These are phyloP conservation scores for Anabacerthia variegaticeps DNA, from an alignment of 2,797 vertebrate genomes.

Conservation along the genomic window DNA sequence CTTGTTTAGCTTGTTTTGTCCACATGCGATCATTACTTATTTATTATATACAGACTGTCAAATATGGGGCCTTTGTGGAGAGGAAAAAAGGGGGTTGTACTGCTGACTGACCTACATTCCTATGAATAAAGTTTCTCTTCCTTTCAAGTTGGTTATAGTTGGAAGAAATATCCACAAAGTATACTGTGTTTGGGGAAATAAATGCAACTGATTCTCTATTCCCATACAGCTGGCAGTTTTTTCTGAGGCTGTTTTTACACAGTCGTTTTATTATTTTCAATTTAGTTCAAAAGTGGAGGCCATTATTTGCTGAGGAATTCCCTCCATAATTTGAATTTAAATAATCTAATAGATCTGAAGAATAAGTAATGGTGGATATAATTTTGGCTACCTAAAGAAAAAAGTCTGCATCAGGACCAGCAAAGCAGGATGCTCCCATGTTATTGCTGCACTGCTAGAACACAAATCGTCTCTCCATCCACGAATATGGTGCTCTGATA, in stretches of 20 bases:
- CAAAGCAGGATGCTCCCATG: not conserved
- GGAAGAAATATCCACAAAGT: slow-evolving; percentile 28
- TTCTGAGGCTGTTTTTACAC: not conserved
- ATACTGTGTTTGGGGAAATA: slow-evolving; percentile 1
- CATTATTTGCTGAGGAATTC: not conserved
- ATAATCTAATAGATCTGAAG: not conserved
- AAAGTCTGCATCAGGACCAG: not conserved
- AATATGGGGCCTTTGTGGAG: slow-evolving; percentile 4
- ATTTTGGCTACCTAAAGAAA: not conserved
- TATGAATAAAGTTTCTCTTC: slow-evolving; percentile 17
- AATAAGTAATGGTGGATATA: not conserved
- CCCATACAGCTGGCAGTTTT: not conserved
- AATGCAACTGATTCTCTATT: slow-evolving; percentile 19
- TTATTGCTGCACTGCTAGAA: not conserved
- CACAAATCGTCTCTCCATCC: fast-evolving
- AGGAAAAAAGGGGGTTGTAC: not conserved
- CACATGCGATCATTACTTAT: slow-evolving; percentile 21
- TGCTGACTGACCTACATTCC: slow-evolving; percentile 38
- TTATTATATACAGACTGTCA: slow-evolving; percentile 17
- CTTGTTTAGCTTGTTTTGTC: not conserved
- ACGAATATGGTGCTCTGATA: fast-evolving
- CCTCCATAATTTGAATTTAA: slow-evolving; percentile 7
- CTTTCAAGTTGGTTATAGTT: slow-evolving; percentile 17
- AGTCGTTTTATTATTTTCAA: not conserved
- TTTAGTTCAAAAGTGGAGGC: not conserved